phyloP scores from a whole-genome alignment of 2,888 invertebrate species.

The Sinelater perroti region DNA sequence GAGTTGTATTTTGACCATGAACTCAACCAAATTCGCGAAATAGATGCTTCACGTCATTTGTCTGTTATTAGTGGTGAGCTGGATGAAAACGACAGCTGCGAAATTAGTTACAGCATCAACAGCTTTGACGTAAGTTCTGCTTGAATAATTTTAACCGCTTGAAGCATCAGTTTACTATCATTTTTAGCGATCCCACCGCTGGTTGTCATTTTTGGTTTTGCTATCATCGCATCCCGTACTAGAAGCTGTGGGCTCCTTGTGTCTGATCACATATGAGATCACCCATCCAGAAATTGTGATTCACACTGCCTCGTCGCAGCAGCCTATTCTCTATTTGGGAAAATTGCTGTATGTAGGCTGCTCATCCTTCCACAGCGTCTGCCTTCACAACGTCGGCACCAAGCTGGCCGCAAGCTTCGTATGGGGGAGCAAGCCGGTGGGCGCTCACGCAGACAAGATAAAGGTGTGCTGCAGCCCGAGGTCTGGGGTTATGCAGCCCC shows the following conservation, averaged over 20 bases:
- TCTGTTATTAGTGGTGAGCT: slow-evolving; percentile 13
- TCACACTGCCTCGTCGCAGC: slow-evolving; percentile 45
- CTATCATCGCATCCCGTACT: slow-evolving; percentile 26
- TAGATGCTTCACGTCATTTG: slow-evolving; percentile 6
- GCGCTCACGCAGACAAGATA: slow-evolving; percentile 50
- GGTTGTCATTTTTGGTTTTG: slow-evolving; percentile 41
- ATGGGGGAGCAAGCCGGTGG: slow-evolving; percentile 46
- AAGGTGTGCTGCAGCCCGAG: slow-evolving; percentile 50
- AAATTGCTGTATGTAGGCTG: slow-evolving; percentile 52
- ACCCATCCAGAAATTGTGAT: slow-evolving; percentile 47
- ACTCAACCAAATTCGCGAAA: neutral
- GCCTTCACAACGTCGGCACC: slow-evolving; percentile 51
- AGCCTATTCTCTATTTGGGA: slow-evolving; percentile 51
- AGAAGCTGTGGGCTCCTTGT: slow-evolving; percentile 38
- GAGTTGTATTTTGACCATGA: slow-evolving; percentile 48
- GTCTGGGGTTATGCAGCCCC: slow-evolving; percentile 48
- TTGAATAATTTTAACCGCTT: too few species aligned
- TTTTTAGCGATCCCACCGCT: slow-evolving; percentile 29
- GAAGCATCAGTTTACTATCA: neutral
- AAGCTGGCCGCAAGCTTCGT: slow-evolving; percentile 32
- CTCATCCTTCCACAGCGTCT: slow-evolving; percentile 46
- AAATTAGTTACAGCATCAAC: slow-evolving; percentile 7
- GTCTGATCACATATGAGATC: slow-evolving; percentile 51
- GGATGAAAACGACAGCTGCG: neutral
- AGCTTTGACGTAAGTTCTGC: neutral